Conservation (phyloP, 2,797 vertebrate genomes). For the Rallus crepitans region DNA sequence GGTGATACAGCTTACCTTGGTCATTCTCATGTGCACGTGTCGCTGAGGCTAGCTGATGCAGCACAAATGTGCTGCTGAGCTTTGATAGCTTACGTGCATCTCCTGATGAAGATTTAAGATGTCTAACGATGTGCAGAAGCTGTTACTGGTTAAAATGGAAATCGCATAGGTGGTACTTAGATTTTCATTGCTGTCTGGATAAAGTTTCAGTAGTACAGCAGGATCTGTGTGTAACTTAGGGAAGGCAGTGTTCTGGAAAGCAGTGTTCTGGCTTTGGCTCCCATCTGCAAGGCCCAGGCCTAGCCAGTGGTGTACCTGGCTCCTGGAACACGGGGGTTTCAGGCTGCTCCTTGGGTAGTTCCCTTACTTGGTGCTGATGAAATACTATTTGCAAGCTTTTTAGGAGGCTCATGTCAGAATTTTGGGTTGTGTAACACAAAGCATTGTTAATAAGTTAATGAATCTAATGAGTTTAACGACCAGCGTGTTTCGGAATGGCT, state of each 20-base stretch:
- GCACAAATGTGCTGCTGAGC: neutral
- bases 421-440: neutral
- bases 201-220: neutral
- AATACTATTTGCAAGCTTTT: neutral
- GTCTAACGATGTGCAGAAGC: fast-evolving
- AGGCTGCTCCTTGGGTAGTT: neutral
- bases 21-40: fast-evolving
- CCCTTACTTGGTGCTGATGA: neutral
- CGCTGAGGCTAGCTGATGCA: neutral
- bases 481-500: neutral
- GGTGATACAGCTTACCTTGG: neutral
- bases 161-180: fast-evolving
- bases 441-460: neutral
- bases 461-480: neutral
- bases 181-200: neutral
- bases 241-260: neutral
- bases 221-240: too few relatives aligned
- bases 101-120: neutral
- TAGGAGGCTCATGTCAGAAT: neutral
- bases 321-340: neutral
- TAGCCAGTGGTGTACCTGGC: fast-evolving
- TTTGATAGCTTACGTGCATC: fast-evolving
- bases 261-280: fast-evolving
- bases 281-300: neutral
- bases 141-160: neutral